These are phyloP conservation scores for Trachurus trachurus DNA, from an alignment of 2,797 vertebrate genomes.

Conservation along the genomic window DNA sequence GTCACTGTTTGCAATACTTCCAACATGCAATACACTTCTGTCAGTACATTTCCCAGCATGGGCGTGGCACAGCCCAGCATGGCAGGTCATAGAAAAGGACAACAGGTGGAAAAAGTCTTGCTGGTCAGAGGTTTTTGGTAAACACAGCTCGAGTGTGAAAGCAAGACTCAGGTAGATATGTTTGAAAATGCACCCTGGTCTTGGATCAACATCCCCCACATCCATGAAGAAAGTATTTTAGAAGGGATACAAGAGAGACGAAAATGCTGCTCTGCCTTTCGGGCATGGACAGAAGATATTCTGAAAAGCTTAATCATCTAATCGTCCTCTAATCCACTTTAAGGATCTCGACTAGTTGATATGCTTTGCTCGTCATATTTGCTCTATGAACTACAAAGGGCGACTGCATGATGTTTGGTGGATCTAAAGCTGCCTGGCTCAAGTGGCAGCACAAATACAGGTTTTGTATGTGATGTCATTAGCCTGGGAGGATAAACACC, in stretches of 20 bases:
- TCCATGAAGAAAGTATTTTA: slow-evolving; percentile 15
- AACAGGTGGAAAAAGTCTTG: not conserved
- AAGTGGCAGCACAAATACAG: not conserved
- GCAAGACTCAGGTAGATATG: slow-evolving; percentile 22
- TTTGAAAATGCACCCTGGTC: slow-evolving; percentile 32
- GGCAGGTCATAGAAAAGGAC: slow-evolving; percentile 1
- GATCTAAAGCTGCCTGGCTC: not conserved
- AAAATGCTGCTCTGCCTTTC: slow-evolving; percentile 12
- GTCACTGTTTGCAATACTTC: not conserved
- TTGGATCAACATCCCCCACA: slow-evolving; percentile 30
- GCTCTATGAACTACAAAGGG: not conserved
- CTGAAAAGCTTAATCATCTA: not conserved
- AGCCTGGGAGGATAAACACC: not conserved
- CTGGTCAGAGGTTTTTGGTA: slow-evolving; percentile 24
- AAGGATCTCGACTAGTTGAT: not conserved
- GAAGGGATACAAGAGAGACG: slow-evolving; percentile 15
- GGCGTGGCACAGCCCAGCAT: not conserved
- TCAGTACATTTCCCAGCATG: not conserved
- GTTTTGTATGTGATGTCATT: not conserved
- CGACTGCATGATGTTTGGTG: not conserved
- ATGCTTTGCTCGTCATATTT: not conserved
- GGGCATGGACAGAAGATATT: not conserved
- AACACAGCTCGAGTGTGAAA: slow-evolving; percentile 7
- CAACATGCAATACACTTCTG: not conserved
- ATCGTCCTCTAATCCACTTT: not conserved